A percentile compares a stretch with the other conserved stretches of the same genome.
Evolutionary conservation across 2,113 vertebrate species (phyloP).

Genomic region (Stercorarius parasiticus): DNA sequence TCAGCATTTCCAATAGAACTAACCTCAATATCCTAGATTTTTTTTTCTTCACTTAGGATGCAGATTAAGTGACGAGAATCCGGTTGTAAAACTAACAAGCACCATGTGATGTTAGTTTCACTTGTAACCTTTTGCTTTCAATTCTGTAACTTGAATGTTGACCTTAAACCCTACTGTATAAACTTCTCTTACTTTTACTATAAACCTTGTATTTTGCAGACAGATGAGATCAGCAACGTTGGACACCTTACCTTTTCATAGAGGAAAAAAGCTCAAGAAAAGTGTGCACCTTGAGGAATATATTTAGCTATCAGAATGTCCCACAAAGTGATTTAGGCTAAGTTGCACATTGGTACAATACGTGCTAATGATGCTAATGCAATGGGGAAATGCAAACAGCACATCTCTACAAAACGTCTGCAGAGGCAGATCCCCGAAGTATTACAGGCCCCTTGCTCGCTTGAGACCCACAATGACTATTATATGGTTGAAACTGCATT

Average conservation of each 20-base stretch:
- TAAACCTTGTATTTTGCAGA: background rate
- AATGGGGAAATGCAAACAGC: background rate
- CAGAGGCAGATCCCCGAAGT: background rate
- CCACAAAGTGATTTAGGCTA: background rate
- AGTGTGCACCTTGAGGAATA: background rate
- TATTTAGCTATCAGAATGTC: background rate
- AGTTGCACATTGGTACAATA: rapidly evolving
- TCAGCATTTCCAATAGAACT: background rate
- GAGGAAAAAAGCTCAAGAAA: background rate
- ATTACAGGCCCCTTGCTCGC: rapidly evolving
- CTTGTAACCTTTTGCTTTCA: background rate
- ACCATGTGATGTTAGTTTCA: background rate
- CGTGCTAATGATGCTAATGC: background rate
- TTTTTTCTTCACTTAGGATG: background rate
- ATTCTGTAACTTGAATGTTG: background rate
- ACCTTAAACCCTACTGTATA: background rate
- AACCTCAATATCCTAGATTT: background rate
- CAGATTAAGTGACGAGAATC: background rate
- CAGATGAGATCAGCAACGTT: background rate
- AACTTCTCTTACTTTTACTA: background rate
- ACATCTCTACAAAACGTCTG: background rate
- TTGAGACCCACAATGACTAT: background rate
- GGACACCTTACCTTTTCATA: background rate
- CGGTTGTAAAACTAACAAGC: background rate
- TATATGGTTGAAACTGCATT: background rate